Evolutionary conservation across 2,113 vertebrate species (phyloP).

Genomic region (Caracal caracal): DNA sequence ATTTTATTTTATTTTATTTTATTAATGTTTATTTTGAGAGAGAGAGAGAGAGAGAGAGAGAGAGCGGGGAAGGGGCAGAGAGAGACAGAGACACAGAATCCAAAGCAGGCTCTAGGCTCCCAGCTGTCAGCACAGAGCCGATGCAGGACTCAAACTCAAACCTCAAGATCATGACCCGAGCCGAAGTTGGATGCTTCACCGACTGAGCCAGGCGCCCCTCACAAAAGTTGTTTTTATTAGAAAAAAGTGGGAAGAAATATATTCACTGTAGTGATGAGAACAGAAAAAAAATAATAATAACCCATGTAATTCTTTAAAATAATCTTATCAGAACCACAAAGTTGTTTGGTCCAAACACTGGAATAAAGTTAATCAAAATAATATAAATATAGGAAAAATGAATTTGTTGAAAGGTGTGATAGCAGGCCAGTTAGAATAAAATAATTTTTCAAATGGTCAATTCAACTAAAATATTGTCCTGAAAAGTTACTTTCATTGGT

Average conservation of each 20-base stretch:
- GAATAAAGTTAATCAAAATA: neutral
- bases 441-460: neutral
- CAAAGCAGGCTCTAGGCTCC: too few relatives aligned
- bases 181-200: too few relatives aligned
- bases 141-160: too few relatives aligned
- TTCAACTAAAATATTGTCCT: neutral
- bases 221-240: neutral
- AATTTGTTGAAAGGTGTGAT: neutral
- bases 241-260: conserved; percentile 38
- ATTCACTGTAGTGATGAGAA: neutral
- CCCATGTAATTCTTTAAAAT: neutral
- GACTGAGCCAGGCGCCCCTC: too few relatives aligned
- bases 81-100: too few relatives aligned
- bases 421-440: neutral
- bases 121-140: too few relatives aligned
- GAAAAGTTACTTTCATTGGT: conserved; percentile 8
- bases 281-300: neutral
- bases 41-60: too few relatives aligned
- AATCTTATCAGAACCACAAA: conserved; percentile 16
- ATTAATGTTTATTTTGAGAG: too few relatives aligned
- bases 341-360: neutral
- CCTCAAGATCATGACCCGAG: too few relatives aligned
- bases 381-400: neutral
- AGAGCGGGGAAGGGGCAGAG: too few relatives aligned
- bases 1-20: too few relatives aligned